Base-by-base conservation (phyloP, 2,113 vertebrate species). In the Rhinoptilus africanus region DNA sequence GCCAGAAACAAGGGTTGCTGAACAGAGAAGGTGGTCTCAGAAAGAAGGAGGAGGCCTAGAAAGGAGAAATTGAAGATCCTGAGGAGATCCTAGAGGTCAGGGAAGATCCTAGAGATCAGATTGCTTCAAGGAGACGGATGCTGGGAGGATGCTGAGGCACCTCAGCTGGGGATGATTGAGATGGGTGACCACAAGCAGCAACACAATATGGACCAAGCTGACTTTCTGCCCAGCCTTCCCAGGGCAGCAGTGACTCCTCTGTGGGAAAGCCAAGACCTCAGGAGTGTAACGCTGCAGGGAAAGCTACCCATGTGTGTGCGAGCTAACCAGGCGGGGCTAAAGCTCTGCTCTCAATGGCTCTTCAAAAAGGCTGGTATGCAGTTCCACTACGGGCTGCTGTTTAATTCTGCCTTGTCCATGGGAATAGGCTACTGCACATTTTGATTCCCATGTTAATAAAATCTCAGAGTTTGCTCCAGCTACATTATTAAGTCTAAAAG, bases 231-330 rank as follows among this genome's bases (percentile, higher is more conserved):
- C 48, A 57, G 24, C 15, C 22, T 75, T 63, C n/a, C 43, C 34
- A 45, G 28, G 14, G 34, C 4, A 10, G 26, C 72, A 76, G 43
- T 1, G 0, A 32, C 22, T 14, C 18, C 18, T 54, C 32, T 23
- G 10, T 14, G n/a, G 19, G 12, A 4, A 26, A 35, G 37, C 43
- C 62, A 75, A 75, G 56, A 43, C 43, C 34, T 13, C 67, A 20
- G 10, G 24, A 50, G 13, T 2, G 3, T 45, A 43, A 72, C 0
- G 1, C 26, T 41, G 35, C 0, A 0, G 35, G 59, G 4, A 85
- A 5, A 54, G 30, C 0, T 1, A 41, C 16, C 19, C 50, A 20
- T 0, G 3, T 26, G 15, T 1, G 15, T 19, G 21, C 2, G 1
- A 64, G n/a, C n/a, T 59, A 18, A 34, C 28, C 47, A 66, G 18